Conservation (phyloP, 2,888 invertebrate genomes). For the Chloroclystis v-ata region DNA sequence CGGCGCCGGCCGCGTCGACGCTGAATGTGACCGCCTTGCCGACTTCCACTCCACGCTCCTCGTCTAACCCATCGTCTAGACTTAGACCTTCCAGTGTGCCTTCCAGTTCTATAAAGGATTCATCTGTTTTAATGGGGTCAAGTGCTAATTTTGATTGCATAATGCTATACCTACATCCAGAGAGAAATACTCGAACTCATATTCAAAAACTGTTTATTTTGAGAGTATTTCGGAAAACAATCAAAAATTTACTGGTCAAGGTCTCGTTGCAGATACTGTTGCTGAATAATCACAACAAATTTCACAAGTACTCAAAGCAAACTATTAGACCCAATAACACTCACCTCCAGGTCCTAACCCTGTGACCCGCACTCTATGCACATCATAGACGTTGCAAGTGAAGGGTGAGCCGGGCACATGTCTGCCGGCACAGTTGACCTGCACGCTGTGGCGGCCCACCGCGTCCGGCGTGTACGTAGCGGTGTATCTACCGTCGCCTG, state of each 20-base stretch:
- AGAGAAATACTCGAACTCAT: too few relatives aligned
- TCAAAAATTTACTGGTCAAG: too few relatives aligned
- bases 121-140: too few relatives aligned
- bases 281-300: too few relatives aligned
- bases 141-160: too few relatives aligned
- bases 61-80: slow-evolving; percentile 63
- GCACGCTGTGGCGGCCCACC: slow-evolving; percentile 91
- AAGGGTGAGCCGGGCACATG: slow-evolving; percentile 95
- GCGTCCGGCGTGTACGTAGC: slow-evolving; percentile 90
- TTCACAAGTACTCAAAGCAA: too few relatives aligned
- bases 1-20: slow-evolving; percentile 96
- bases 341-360: slow-evolving; percentile 77
- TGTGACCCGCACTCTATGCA: slow-evolving; percentile 86
- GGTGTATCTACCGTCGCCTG: slow-evolving; percentile 83
- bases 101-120: slow-evolving; percentile 64
- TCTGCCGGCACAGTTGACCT: slow-evolving; percentile 88
- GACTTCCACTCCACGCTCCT: slow-evolving; percentile 78
- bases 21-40: slow-evolving; percentile 94
- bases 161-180: too few relatives aligned
- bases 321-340: too few relatives aligned
- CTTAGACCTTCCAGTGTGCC: slow-evolving; percentile 71
- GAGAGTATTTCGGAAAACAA: too few relatives aligned
- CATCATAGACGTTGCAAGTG: slow-evolving; percentile 96
- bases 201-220: too few relatives aligned
- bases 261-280: too few relatives aligned